These are phyloP conservation scores for Lagopus leucura DNA, from an alignment of 2,113 vertebrate species.

Conservation along the genomic window DNA sequence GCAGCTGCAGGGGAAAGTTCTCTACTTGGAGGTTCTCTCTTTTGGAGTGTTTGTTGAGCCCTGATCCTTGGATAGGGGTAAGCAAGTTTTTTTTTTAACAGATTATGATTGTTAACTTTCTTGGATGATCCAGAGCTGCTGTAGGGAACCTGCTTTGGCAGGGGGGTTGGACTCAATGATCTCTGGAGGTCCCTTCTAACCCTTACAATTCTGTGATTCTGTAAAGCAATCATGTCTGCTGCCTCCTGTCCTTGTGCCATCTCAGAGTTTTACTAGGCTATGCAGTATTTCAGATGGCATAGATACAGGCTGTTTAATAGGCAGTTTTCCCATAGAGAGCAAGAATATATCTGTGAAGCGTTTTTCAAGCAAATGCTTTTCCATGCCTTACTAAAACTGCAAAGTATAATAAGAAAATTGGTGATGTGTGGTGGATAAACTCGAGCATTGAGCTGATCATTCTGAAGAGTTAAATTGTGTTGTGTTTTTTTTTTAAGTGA, in stretches of 20 bases:
- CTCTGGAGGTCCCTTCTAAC: too few species aligned
- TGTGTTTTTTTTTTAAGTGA: neutral
- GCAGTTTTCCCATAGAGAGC: fast-evolving
- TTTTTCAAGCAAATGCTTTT: neutral
- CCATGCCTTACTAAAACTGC: neutral
- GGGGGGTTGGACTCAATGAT: too few species aligned
- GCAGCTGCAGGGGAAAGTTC: too few species aligned
- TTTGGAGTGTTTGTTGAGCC: too few species aligned
- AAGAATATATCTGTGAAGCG: neutral
- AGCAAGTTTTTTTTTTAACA: too few species aligned
- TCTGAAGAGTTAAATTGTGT: neutral
- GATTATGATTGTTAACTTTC: too few species aligned
- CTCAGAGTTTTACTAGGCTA: neutral
- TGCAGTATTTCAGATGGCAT: neutral
- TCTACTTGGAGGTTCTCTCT: too few species aligned
- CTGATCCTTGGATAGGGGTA: too few species aligned
- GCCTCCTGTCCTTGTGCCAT: neutral
- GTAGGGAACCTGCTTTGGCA: too few species aligned
- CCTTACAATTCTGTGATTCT: too few species aligned
- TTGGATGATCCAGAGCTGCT: too few species aligned
- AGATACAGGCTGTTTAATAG: neutral
- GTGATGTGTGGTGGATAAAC: neutral
- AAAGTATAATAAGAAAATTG: neutral
- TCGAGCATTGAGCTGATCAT: neutral
- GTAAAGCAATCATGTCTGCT: too few species aligned